A percentile compares a stretch with the other conserved stretches of the same genome.
These are phyloP conservation scores for Gobiocypris rarus DNA, from an alignment of 2,113 vertebrate species.

Conservation along the genomic window DNA sequence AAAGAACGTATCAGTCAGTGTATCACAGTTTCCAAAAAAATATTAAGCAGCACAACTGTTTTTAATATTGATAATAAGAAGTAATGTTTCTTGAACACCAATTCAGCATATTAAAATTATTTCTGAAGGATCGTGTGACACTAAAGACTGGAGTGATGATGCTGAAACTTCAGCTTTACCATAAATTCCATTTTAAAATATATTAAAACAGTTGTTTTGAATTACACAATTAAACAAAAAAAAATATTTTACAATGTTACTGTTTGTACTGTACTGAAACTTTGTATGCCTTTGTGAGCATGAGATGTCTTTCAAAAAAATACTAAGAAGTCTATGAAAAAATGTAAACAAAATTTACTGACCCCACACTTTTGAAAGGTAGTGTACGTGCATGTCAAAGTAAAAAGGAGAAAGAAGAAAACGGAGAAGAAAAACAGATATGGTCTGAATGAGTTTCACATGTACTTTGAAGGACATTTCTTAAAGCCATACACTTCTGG, in stretches of 20 bases:
- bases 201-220: too few relatives aligned
- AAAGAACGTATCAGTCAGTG: neutral
- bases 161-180: neutral
- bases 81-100: neutral
- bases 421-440: neutral
- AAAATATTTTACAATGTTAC: too few relatives aligned
- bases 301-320: neutral
- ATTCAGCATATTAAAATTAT: neutral
- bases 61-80: neutral
- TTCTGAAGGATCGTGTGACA: neutral
- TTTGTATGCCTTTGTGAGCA: neutral
- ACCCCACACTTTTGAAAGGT: neutral
- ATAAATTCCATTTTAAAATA: neutral
- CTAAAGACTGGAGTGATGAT: neutral
- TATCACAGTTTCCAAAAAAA: neutral
- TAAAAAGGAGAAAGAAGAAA: neutral
- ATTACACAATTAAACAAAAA: too few relatives aligned
- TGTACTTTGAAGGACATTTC: slow-evolving; percentile 1
- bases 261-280: neutral
- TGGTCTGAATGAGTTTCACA: neutral
- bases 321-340: too few relatives aligned
- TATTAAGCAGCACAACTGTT: neutral
- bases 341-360: too few relatives aligned
- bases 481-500: slow-evolving; percentile 39
- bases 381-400: slow-evolving; percentile 1